Conservation (phyloP, 2,113 vertebrate genomes). For the Trogon surrucura region DNA sequence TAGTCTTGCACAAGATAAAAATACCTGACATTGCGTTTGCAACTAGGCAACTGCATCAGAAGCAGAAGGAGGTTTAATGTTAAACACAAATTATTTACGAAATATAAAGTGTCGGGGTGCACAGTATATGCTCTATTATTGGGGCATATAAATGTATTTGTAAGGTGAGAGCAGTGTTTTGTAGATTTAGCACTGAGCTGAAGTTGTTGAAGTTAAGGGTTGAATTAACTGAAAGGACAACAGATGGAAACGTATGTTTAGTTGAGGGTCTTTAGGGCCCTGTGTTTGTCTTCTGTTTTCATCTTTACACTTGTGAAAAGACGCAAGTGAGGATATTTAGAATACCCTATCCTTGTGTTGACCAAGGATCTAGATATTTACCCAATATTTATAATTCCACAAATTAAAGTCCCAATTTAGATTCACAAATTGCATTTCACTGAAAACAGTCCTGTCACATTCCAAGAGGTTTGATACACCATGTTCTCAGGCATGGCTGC, state of each 20-base stretch:
- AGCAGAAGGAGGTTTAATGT: neutral
- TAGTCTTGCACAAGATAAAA: conserved; percentile 61
- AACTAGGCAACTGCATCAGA: conserved; percentile 13
- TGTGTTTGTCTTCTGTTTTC: neutral
- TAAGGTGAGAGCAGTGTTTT: neutral
- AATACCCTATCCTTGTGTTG: neutral
- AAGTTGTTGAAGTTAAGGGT: neutral
- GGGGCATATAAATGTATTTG: neutral
- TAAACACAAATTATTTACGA: neutral
- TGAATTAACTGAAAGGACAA: neutral
- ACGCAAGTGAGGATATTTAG: neutral
- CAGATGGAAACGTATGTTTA: neutral
- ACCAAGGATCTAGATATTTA: neutral
- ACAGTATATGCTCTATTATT: neutral
- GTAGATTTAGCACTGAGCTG: neutral
- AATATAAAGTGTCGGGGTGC: neutral
- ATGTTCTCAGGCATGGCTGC: neutral
- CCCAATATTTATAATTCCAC: neutral
- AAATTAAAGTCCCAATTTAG: neutral
- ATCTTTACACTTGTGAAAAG: neutral
- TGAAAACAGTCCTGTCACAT: neutral
- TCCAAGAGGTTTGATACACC: neutral
- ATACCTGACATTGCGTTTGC: conserved; percentile 49
- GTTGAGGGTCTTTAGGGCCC: neutral
- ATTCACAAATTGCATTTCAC: neutral